phyloP scores from a whole-genome alignment of 1,140 invertebrate genomes.

The Venustaconcha ellipsiformis region DNA sequence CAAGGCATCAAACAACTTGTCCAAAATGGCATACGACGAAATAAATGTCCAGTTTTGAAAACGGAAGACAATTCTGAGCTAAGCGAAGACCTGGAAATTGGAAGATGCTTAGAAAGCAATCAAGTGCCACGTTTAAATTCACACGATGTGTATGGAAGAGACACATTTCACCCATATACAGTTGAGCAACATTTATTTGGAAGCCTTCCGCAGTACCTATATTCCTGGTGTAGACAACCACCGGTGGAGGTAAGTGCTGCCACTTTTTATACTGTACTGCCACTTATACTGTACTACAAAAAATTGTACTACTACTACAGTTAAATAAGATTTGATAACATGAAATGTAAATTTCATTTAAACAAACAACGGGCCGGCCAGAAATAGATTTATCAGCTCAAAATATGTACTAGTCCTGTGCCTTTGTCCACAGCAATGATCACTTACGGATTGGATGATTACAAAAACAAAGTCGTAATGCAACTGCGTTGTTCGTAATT shows the following conservation, averaged over 20 bases:
- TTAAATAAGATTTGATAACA: no score
- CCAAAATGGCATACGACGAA: constrained; percentile 19
- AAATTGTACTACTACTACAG: no score
- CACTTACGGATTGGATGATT: no score
- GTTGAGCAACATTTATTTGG: constrained; percentile 15
- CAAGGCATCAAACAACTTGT: constrained; percentile 32
- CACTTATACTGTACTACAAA: no score
- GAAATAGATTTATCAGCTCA: no score
- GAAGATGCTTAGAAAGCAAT: constrained; percentile 71
- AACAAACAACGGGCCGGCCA: no score
- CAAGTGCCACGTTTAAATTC: constrained; percentile 65
- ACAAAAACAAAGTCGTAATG: no score
- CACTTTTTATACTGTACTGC: no score
- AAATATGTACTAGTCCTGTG: no score
- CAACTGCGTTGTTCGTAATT: no score
- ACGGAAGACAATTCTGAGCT: constrained; percentile 26
- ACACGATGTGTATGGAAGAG: constrained; percentile 19
- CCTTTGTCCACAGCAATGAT: no score
- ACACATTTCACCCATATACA: constrained; percentile 31
- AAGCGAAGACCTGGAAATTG: constrained; percentile 42
- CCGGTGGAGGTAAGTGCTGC: constrained; percentile 1
- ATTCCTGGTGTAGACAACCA: constrained; percentile 18
- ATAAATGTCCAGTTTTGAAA: constrained; percentile 18
- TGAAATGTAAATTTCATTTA: no score
- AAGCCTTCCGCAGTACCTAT: constrained; percentile 12